Evolutionary conservation across 1,140 invertebrate genomes (phyloP).

Genomic region (Brachionus calyciflorus): DNA sequence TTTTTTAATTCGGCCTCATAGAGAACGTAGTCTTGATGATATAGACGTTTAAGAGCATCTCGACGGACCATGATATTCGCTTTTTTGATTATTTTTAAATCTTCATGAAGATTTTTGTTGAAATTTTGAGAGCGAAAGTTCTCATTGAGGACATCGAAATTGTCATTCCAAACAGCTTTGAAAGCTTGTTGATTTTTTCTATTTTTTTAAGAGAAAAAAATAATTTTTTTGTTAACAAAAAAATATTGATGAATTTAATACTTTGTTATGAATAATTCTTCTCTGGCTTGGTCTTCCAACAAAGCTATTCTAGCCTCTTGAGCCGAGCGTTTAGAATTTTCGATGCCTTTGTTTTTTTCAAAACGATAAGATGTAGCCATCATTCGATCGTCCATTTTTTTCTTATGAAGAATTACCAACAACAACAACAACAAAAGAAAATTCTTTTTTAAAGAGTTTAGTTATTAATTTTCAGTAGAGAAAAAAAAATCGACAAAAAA

Average conservation of each 20-base stretch:
- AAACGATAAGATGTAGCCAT: conserved; percentile 38
- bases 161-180: conserved; percentile 24
- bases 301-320: conserved; percentile 19
- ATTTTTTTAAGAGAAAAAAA: background rate
- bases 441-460: background rate
- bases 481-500: background rate
- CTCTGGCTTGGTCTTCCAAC: conserved; percentile 11
- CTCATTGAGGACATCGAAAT: conserved; percentile 15
- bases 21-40: conserved; percentile 7
- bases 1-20: conserved; percentile 32
- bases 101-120: background rate
- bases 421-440: too few species aligned
- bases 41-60: conserved; percentile 17
- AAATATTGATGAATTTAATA: too few species aligned
- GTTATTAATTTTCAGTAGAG: too few species aligned
- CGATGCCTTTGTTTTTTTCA: conserved; percentile 16
- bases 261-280: too few species aligned
- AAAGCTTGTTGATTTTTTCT: conserved; percentile 6
- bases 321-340: background rate
- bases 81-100: conserved; percentile 26
- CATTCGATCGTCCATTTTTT: conserved; percentile 1
- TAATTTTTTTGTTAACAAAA: conserved; percentile 7
- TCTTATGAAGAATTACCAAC: too few species aligned
- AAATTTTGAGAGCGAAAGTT: background rate
- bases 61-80: conserved; percentile 11